These are phyloP conservation scores for Ectropis crepuscularia DNA, from an alignment of 2,888 invertebrate genomes.

Conservation along the genomic window DNA sequence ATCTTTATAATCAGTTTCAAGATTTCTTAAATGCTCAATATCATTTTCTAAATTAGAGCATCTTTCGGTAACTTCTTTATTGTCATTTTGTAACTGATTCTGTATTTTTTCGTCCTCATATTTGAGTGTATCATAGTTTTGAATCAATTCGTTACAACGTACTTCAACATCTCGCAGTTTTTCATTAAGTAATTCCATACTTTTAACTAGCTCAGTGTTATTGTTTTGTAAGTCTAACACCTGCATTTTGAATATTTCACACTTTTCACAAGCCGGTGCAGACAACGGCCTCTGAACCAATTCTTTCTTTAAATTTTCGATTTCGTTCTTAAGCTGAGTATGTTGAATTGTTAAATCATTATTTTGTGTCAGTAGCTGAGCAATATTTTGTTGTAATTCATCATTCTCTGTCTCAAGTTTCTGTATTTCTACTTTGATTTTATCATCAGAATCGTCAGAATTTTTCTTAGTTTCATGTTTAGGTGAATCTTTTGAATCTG, in stretches of 20 bases:
- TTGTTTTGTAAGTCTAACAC: conserved; percentile 53
- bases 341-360: conserved; percentile 59
- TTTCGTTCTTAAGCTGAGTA: conserved; percentile 58
- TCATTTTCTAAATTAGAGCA: conserved; percentile 52
- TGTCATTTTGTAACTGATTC: conserved; percentile 49
- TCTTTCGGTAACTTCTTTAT: conserved; percentile 44
- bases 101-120: conserved; percentile 53
- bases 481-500: conserved; percentile 57
- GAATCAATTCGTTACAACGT: conserved; percentile 48
- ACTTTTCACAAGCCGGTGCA: conserved; percentile 51
- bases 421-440: conserved; percentile 59
- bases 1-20: conserved; percentile 50
- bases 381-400: conserved; percentile 67
- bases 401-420: conserved; percentile 80
- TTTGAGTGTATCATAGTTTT: conserved; percentile 52
- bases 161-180: conserved; percentile 51
- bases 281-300: conserved; percentile 43
- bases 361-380: conserved; percentile 66
- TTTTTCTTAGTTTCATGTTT: conserved; percentile 42
- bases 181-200: conserved; percentile 46
- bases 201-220: conserved; percentile 50
- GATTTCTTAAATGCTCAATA: conserved; percentile 45
- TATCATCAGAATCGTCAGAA: conserved; percentile 39
- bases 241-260: conserved; percentile 54
- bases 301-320: conserved; percentile 62